phyloP scores from a whole-genome alignment of 2,797 vertebrate genomes.

The Aulostomus chinensis region DNA sequence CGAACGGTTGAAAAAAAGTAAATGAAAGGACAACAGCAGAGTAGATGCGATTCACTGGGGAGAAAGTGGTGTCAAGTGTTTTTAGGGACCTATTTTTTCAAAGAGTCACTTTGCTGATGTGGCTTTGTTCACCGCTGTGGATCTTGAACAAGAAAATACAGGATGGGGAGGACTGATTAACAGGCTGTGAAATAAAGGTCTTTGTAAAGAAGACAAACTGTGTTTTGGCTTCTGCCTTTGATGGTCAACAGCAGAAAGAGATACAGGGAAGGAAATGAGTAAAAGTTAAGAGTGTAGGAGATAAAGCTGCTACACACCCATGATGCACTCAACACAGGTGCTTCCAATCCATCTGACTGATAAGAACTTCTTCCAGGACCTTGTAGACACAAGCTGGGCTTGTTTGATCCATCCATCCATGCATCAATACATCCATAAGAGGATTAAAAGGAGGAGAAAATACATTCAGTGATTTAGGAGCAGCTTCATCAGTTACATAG shows the following conservation, averaged over 20 bases:
- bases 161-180: slow-evolving; percentile 21
- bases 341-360: slow-evolving; percentile 19
- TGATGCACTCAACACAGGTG: slow-evolving; percentile 11
- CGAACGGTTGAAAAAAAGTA: neutral
- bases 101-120: slow-evolving; percentile 12
- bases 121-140: neutral
- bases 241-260: neutral
- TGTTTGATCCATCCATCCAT: slow-evolving; percentile 13
- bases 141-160: slow-evolving; percentile 5
- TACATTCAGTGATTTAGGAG: no score
- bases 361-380: slow-evolving; percentile 1
- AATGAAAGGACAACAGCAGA: slow-evolving; percentile 10
- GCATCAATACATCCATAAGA: no score
- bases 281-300: neutral
- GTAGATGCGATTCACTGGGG: neutral
- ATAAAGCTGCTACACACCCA: neutral
- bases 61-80: slow-evolving; percentile 6
- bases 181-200: neutral
- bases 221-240: neutral
- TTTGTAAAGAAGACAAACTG: slow-evolving; percentile 8
- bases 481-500: no score
- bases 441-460: no score
- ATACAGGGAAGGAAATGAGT: neutral
- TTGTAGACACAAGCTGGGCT: neutral
- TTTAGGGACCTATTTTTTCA: neutral